Evolutionary conservation across 2,797 vertebrate genomes (phyloP), one percentile per base, ranked within the genome.

Genomic region (Dryobates pubescens): DNA sequence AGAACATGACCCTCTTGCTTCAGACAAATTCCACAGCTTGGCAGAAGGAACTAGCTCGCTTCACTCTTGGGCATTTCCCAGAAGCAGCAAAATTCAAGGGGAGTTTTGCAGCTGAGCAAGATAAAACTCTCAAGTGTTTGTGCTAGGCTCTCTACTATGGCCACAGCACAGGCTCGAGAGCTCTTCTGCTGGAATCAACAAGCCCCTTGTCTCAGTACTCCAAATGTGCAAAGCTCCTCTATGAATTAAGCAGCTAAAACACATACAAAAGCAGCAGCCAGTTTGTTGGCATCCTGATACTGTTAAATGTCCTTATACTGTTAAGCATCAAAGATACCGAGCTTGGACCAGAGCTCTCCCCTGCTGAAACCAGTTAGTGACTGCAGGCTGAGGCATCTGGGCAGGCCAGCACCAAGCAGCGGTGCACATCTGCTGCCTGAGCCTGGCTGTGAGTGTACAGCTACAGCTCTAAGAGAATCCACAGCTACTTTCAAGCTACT

Each of bases 111-210:
- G 45, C 78, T 63, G 75, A 82, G 69, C 47, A 63, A 74, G 71
- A 76, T 70, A 51, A 86, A 88, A 82, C 47, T 76, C 72, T 27
- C 5, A n/a, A 62, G 43, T 69, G 54, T 84, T 84, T 72, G 72
- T 49, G 43, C 62, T 64, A 47, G 53, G 53, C 24, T 9, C 76
- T 89, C 57, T 20, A 68, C 59, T n/a, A 4, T 3, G 68, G 73
- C 76, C 0, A 0, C 41, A 73, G n/a, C 80, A 83, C n/a, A 47
- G 67, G 38, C 79, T 88, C 0, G 2, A 90, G 90, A 62, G 84
- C 73, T 75, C 84, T 92, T 86, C 76, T 89, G 76, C 65, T 76
- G 76, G 82, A 78, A 70, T 70, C 84, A 89, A 68, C 53, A 84
- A 86, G 32, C 11, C 9, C 88, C 88, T 96, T 77, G 58, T 85